These are phyloP conservation scores for Thymelicus lineola DNA, from an alignment of 2,888 invertebrate species.

Conservation along the genomic window DNA sequence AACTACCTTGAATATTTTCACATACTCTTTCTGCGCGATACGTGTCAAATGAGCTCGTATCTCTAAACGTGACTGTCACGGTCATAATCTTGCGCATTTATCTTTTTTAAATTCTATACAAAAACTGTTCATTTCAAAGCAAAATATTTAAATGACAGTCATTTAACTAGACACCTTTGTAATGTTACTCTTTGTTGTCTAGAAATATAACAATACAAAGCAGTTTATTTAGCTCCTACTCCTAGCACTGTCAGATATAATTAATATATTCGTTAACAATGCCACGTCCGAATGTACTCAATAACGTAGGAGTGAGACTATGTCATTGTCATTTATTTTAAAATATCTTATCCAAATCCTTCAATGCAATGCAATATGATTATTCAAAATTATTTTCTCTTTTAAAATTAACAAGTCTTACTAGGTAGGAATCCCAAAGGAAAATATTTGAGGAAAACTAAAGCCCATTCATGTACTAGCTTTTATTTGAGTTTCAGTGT, in stretches of 20 bases:
- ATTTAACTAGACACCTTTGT: constrained; percentile 13
- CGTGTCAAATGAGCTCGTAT: constrained; percentile 49
- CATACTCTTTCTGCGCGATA: constrained; percentile 39
- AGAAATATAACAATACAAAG: neutral
- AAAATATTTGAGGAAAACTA: no score
- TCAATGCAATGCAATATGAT: no score
- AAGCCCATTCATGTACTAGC: no score
- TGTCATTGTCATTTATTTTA: no score
- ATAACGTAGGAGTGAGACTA: neutral
- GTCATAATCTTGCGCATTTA: constrained; percentile 51
- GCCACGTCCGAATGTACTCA: neutral
- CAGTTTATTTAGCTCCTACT: neutral
- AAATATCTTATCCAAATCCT: no score
- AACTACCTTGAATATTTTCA: constrained; percentile 53
- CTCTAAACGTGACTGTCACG: constrained; percentile 54
- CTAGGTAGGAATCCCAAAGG: no score
- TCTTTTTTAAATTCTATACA: constrained; percentile 43
- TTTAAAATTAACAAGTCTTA: no score
- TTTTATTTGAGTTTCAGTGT: no score
- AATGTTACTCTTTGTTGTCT: constrained; percentile 15
- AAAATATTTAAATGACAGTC: neutral
- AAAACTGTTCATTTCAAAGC: constrained; percentile 16
- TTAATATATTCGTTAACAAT: neutral
- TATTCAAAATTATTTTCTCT: no score
- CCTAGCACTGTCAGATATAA: neutral